phyloP scores from a whole-genome alignment of 23 tunicate species.

The Ciona savignyi region DNA sequence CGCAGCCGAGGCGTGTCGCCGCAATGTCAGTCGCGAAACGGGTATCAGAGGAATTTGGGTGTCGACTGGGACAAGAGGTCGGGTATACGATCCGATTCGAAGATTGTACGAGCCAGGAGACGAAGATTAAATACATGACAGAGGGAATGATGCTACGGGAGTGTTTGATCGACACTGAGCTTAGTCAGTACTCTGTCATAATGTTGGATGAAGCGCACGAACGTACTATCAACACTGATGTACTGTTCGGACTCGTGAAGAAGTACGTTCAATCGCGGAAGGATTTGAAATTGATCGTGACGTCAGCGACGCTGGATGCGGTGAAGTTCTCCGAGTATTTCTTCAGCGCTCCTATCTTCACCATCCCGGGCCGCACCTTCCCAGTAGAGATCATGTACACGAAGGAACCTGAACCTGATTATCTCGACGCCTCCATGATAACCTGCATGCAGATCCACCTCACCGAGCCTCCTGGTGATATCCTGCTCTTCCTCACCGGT shows the following conservation, averaged over 20 bases:
- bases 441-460: conserved; percentile 99
- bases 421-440: conserved; percentile 91
- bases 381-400: conserved; percentile 98
- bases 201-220: conserved; percentile 99
- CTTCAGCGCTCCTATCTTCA: conserved; percentile 97
- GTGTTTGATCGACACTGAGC: conserved; percentile 87
- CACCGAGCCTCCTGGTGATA: conserved; percentile 97
- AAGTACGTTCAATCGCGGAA: conserved; percentile 62
- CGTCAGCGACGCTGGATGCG: conserved; percentile 98
- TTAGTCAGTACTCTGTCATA: conserved; percentile 89
- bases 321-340: conserved; percentile 96
- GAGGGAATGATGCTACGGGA: conserved; percentile 99
- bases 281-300: conserved; percentile 91
- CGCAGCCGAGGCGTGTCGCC: conserved; percentile 99
- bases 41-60: conserved; percentile 97
- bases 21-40: conserved; percentile 99
- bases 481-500: conserved; percentile 92
- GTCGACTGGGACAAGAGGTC: conserved; percentile 96
- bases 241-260: conserved; percentile 90
- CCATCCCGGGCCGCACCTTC: conserved; percentile 97
- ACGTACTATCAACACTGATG: conserved; percentile 97
- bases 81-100: conserved; percentile 99
- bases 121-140: conserved; percentile 98
- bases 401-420: conserved; percentile 97
- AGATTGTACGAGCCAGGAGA: conserved; percentile 97